Evolutionary conservation across 1,140 invertebrate species (phyloP), one percentile per base, ranked within the genome.

Genomic region (Thaumetopoea pityocampa): DNA sequence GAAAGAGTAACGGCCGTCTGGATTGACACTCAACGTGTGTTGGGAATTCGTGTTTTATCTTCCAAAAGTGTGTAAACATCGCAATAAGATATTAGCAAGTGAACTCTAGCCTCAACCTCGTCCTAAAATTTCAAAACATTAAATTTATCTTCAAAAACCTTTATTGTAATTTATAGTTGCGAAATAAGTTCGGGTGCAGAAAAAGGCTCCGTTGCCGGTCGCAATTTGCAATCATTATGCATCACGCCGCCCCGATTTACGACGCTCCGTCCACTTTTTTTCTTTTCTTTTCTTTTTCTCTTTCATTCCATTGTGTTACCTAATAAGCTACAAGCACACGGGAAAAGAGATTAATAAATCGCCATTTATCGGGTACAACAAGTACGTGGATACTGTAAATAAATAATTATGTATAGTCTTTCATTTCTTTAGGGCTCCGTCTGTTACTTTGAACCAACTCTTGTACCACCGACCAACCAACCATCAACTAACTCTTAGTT

Each of bases 151-250:
- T 34, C 27, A 44, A 33, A 37, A 59, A 58, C 55, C 52, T 20
- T 69, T 49, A 54, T 64, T 64, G 59, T 70, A 63, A 72, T 68
- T 67, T 76, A 70, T 72, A 40, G 61, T 38, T 54, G 14, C 48
- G 51, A 56, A 64, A 67, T 52, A 62, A 64, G 52, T 72, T 61
- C 32, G 44, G 27, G 43, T 22, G 50, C 7, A 64, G n/a, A n/a
- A 65, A 67, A 67, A 58, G 55, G 38, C 45, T 27, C 11, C 26
- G 46, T 47, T 30, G 17, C 37, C 27, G 50, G 45, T 49, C 53
- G 49, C 54, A 72, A 76, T 72, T 76, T 72, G 62, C 60, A 62
- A 66, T 49, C 53, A 69, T 66, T 66, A 72, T 64, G 46, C 57
- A 38, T 36, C 44, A 37, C 24, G 35, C 11, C 27, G 38, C 27